Evolutionary conservation across 1,140 invertebrate genomes (phyloP).

Genomic region (Cryptotermes secundus): DNA sequence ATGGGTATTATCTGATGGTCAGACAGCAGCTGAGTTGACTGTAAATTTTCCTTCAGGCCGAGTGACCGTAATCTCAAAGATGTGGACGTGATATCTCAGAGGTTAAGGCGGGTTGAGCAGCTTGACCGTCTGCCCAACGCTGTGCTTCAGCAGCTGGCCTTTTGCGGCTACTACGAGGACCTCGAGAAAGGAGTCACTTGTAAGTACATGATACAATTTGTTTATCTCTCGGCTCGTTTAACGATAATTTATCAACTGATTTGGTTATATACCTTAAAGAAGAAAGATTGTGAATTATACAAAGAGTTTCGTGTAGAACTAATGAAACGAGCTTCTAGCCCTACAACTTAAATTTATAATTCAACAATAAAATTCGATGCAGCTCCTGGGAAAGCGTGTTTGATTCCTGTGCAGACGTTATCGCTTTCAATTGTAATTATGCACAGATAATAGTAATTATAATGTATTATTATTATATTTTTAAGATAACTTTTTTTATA

Average conservation of each 20-base stretch:
- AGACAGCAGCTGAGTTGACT: too few relatives aligned
- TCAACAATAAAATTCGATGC: too few relatives aligned
- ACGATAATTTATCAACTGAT: neutral
- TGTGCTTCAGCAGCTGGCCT: conserved; percentile 72
- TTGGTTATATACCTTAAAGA: conserved; percentile 6
- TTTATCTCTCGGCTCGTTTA: neutral
- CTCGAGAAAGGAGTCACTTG: conserved; percentile 75
- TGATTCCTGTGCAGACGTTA: too few relatives aligned
- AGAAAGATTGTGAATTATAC: too few relatives aligned
- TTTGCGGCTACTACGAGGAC: conserved; percentile 73
- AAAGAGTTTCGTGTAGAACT: too few relatives aligned
- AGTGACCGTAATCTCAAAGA: conserved; percentile 70
- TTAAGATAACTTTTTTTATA: neutral
- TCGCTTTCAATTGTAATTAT: too few relatives aligned
- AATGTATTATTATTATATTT: neutral
- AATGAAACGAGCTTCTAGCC: too few relatives aligned
- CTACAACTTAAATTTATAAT: too few relatives aligned
- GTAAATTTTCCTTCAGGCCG: conserved; percentile 56
- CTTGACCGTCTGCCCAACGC: conserved; percentile 67
- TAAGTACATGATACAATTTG: conserved; percentile 52
- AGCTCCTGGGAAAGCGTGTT: too few relatives aligned
- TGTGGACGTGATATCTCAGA: conserved; percentile 62
- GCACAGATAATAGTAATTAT: too few relatives aligned
- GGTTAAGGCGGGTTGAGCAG: conserved; percentile 61
- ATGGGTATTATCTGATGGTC: too few relatives aligned